A percentile compares a stretch with the other conserved stretches of the same genome.
Conservation (phyloP, 2,888 invertebrate genomes). For the Liodrosophila aerea region DNA sequence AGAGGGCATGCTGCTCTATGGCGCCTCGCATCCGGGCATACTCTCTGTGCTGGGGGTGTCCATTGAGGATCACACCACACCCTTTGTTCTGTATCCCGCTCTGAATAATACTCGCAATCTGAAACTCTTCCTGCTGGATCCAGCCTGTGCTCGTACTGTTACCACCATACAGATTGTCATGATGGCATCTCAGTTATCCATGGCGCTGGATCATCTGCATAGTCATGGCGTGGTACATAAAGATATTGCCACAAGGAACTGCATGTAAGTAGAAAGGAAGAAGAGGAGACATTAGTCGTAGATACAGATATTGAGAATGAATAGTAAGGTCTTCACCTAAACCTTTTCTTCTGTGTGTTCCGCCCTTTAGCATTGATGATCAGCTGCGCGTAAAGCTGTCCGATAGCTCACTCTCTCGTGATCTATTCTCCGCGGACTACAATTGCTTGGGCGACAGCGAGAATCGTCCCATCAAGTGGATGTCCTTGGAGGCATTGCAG, state of each 20-base stretch:
- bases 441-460: slow-evolving; percentile 96
- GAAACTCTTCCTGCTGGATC: slow-evolving; percentile 81
- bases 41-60: slow-evolving; percentile 93
- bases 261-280: slow-evolving; percentile 87
- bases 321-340: no score
- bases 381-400: slow-evolving; percentile 92
- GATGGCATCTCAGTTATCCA: slow-evolving; percentile 92
- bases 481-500: slow-evolving; percentile 93
- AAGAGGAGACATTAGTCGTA: not conserved
- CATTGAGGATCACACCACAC: slow-evolving; percentile 94
- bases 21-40: slow-evolving; percentile 88
- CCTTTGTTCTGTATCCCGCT: slow-evolving; percentile 90
- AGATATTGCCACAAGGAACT: slow-evolving; percentile 95
- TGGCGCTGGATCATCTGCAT: slow-evolving; percentile 94
- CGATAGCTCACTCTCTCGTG: slow-evolving; percentile 93
- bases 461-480: slow-evolving; percentile 96
- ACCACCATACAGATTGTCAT: slow-evolving; percentile 91
- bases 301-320: no score
- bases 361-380: slow-evolving; percentile 86
- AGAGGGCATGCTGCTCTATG: slow-evolving; percentile 86
- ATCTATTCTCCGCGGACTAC: slow-evolving; percentile 96
- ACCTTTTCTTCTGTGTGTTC: no score
- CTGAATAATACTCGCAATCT: slow-evolving; percentile 84
- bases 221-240: slow-evolving; percentile 93
- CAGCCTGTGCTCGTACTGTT: slow-evolving; percentile 80